Evolutionary conservation across 2,113 vertebrate genomes (phyloP), one percentile per base, ranked within the genome.

Genomic region (Uria lomvia): DNA sequence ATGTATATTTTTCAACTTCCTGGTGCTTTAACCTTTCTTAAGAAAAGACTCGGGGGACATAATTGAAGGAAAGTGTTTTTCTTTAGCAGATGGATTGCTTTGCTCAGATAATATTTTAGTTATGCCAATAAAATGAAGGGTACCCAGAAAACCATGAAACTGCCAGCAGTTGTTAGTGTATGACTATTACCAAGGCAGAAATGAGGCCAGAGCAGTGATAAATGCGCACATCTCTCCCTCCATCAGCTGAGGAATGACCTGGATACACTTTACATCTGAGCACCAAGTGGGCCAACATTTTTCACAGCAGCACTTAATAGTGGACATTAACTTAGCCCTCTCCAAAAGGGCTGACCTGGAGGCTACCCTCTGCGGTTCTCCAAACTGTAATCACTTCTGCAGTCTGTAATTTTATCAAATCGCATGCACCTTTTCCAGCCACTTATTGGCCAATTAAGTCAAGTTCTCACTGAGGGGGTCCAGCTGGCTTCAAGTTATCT

Each of bases 381-480:
- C 98, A 98, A 98, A 98, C 98, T 98, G 98, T 99, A 99, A 99
- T 99, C 98, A 98, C 98, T 99, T 98, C 97, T 98, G 98, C 97
- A 97, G 98, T 97, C 96, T 84, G 98, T 99, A 99, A 99, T 99
- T 99, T 99, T 98, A 99, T 99, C 99, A 99, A 99, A 99, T 99
- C 98, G 98, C 98, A 97, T 97, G 98, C 97, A 98, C 98, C 99
- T 99, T 99, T 99, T 98, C 98, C 98, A 98, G 98, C 98, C 99
- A 99, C 99, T 99, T 99, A 99, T 98, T 99, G 99, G 99, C 99
- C 99, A 99, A 99, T 99, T 99, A 99, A 99, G 99, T 99, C 99
- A 99, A 99, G 99, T 99, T 99, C 99, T 99, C 99, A 98, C 98
- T 98, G 98, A 99, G 99, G 99, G 99, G 99, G 99, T 99, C 99